Evolutionary conservation across 2,113 vertebrate genomes (phyloP), one percentile per base, ranked within the genome.

Genomic region (Callocephalon fimbriatum): DNA sequence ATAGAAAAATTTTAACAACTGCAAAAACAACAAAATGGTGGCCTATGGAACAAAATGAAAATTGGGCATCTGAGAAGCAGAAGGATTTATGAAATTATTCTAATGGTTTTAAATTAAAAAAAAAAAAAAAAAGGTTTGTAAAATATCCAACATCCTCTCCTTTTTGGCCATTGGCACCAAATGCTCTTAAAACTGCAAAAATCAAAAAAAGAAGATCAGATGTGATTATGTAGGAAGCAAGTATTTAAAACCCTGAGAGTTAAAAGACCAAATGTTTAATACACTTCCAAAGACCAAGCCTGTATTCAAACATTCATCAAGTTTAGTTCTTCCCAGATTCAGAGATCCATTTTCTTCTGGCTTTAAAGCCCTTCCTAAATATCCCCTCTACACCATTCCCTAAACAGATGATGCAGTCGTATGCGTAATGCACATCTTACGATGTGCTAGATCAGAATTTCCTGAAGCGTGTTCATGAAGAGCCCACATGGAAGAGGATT

Each of bases 301-400:
- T 0, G 0, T 12, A 67, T 12, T 80, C 29, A 74, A 31, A 22
- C 0, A 0, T 22, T 87, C 29, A 71, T 51, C 23, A 79, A 37
- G 21, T 47, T 80, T 42, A 71, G 50, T 76, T 89, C 56, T 68
- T 88, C 50, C 5, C 16, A 44, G 17, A 74, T 20, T 25, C 54
- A 19, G 26, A 9, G 15, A 76, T 54, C 22, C 15, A 14, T 63
- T 29, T 56, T 35, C 67, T 86, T 32, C 47, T 56, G 45, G 4
- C 15, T 92, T 88, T 73, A 68, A 91, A 94, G 62, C 53, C 56
- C 53, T 53, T 88, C 65, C 42, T 27, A 59, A 86, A 50, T 44
- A 71, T 42, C 6, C 6, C 11, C 75, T 82, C 63, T 44, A 42
- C 20, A 73, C 0, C 22, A 86, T 4, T 40, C 59, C 31, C 75